These are phyloP conservation scores for Pandion haliaetus DNA, from an alignment of 2,113 vertebrate species.

Conservation along the genomic window DNA sequence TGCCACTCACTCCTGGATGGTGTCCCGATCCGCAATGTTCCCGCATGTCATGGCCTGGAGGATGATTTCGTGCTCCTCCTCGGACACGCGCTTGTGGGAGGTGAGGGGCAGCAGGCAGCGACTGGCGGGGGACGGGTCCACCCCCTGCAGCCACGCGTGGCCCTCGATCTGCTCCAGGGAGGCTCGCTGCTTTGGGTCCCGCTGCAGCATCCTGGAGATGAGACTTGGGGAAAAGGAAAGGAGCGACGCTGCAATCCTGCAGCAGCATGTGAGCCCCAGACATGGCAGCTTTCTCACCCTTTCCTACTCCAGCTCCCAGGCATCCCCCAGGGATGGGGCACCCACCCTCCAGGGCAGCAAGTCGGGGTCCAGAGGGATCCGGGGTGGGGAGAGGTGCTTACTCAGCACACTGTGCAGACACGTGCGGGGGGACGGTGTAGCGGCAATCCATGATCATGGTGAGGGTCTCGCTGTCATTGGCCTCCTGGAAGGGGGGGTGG, in stretches of 20 bases:
- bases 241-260: fast-evolving
- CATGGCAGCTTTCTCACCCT: neutral
- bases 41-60: constrained; percentile 75
- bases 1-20: constrained; percentile 74
- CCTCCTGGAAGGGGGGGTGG: constrained; percentile 87
- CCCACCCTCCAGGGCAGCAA: fast-evolving
- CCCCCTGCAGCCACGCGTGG: constrained; percentile 83
- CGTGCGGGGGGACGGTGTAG: constrained; percentile 77
- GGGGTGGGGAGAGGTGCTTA: constrained; percentile 34
- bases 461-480: constrained; percentile 90
- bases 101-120: constrained; percentile 73
- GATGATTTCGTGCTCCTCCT: constrained; percentile 76
- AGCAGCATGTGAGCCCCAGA: neutral
- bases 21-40: constrained; percentile 71
- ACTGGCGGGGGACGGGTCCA: constrained; percentile 75
- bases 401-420: constrained; percentile 82
- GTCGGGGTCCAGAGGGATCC: fast-evolving
- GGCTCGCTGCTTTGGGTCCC: constrained; percentile 77
- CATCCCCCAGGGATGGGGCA: neutral
- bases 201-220: constrained; percentile 88
- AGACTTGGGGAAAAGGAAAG: constrained; percentile 68
- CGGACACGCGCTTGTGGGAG: constrained; percentile 71
- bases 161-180: constrained; percentile 81
- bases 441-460: constrained; percentile 92
- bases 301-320: neutral